Evolutionary conservation across 2,888 invertebrate genomes (phyloP).

Genomic region (Balanococcus diminutus): DNA sequence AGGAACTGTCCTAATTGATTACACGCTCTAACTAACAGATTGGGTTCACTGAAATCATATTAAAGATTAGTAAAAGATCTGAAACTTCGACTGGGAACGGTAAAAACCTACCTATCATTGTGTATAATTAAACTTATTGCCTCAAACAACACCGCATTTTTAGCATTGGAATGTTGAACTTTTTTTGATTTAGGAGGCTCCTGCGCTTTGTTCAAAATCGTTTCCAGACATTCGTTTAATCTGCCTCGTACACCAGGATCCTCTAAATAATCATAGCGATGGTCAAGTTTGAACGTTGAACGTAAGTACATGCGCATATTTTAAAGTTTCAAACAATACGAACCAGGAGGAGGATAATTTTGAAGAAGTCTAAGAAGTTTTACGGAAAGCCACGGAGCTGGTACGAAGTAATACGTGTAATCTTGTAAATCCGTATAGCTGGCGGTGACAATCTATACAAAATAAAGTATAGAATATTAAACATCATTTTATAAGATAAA

Average conservation of each 20-base stretch:
- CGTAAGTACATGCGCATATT: not conserved
- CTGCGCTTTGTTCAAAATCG: conserved; percentile 97
- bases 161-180: conserved; percentile 99
- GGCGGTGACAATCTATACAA: conserved; percentile 92
- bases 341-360: conserved; percentile 96
- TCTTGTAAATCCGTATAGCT: conserved; percentile 99
- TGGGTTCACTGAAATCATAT: conserved; percentile 77
- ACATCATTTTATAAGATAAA: not conserved
- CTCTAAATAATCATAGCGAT: conserved; percentile 67
- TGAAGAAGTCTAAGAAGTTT: conserved; percentile 94
- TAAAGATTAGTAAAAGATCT: not conserved
- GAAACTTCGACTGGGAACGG: not conserved
- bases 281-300: too few species aligned
- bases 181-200: conserved; percentile 99
- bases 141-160: conserved; percentile 99
- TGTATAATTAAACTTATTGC: conserved; percentile 99
- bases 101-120: conserved; percentile 74
- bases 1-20: conserved; percentile 99
- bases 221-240: conserved; percentile 96
- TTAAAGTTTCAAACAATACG: not conserved
- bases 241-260: conserved; percentile 96
- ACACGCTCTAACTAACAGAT: conserved; percentile 94
- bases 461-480: conserved; percentile 47
- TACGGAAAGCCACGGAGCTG: conserved; percentile 99
- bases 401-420: conserved; percentile 99